phyloP scores from a whole-genome alignment of 2,888 invertebrate species.

The Julus scanicus region DNA sequence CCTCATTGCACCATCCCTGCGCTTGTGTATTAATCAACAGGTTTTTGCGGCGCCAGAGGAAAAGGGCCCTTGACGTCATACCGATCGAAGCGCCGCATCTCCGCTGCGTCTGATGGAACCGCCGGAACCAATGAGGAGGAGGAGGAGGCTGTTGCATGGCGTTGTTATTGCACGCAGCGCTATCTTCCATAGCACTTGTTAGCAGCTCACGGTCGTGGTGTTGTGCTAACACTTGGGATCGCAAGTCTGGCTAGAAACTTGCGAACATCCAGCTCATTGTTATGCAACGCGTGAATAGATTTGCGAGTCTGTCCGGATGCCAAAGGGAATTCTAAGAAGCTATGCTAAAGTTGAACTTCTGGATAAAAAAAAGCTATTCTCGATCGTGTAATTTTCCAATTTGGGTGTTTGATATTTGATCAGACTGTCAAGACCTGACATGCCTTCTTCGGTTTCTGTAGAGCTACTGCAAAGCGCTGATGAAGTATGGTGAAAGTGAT shows the following conservation, averaged over 20 bases:
- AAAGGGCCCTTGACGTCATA: not conserved
- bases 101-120: not conserved
- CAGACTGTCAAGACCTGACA: not conserved
- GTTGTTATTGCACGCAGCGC: not conserved
- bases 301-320: not conserved
- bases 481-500: too few species aligned
- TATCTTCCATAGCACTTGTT: constrained; percentile 3
- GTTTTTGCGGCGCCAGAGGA: not conserved
- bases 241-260: not conserved
- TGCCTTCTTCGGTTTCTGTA: too few species aligned
- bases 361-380: too few species aligned
- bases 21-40: not conserved
- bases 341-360: not conserved
- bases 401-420: not conserved
- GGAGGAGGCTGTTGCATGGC: not conserved
- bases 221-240: not conserved
- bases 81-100: not conserved
- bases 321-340: not conserved
- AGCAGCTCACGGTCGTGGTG: not conserved
- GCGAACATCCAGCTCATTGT: not conserved
- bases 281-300: too few species aligned
- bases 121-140: constrained; percentile 10
- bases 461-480: too few species aligned
- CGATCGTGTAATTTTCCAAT: not conserved
- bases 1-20: too few species aligned